Evolutionary conservation across 2,888 invertebrate species (phyloP).

Genomic region (Hypercompe scribonia): DNA sequence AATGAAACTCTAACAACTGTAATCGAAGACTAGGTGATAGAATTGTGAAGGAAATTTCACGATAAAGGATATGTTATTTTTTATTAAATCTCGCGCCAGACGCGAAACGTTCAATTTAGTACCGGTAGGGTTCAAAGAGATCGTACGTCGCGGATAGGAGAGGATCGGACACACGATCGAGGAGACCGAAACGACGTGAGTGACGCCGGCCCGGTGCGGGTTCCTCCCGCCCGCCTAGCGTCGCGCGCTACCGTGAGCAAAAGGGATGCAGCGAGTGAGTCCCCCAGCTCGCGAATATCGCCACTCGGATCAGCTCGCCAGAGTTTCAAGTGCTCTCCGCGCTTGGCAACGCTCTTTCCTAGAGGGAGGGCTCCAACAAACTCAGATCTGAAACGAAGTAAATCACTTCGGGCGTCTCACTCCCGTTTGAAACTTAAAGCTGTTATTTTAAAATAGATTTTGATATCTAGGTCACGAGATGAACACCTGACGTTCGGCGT

Average conservation of each 20-base stretch:
- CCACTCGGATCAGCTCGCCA: constrained; percentile 78
- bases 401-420: constrained; percentile 48
- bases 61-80: constrained; percentile 60
- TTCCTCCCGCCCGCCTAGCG: constrained; percentile 81
- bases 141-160: constrained; percentile 83
- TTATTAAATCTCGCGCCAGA: constrained; percentile 62
- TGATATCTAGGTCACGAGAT: constrained; percentile 66
- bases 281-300: constrained; percentile 78
- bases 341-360: constrained; percentile 72
- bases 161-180: constrained; percentile 83
- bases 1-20: constrained; percentile 54
- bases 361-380: constrained; percentile 78
- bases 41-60: constrained; percentile 56
- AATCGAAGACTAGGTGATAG: constrained; percentile 52
- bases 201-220: constrained; percentile 71
- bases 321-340: constrained; percentile 82
- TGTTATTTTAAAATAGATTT: constrained; percentile 63
- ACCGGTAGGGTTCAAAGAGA: constrained; percentile 80
- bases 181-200: constrained; percentile 84
- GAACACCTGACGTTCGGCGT: constrained; percentile 86
- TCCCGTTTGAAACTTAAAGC: constrained; percentile 63
- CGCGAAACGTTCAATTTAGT: constrained; percentile 73
- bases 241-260: constrained; percentile 76
- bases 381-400: constrained; percentile 64
- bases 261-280: constrained; percentile 81